phyloP scores from a whole-genome alignment of 2,113 vertebrate species.

The Ivindomyrus marchei region DNA sequence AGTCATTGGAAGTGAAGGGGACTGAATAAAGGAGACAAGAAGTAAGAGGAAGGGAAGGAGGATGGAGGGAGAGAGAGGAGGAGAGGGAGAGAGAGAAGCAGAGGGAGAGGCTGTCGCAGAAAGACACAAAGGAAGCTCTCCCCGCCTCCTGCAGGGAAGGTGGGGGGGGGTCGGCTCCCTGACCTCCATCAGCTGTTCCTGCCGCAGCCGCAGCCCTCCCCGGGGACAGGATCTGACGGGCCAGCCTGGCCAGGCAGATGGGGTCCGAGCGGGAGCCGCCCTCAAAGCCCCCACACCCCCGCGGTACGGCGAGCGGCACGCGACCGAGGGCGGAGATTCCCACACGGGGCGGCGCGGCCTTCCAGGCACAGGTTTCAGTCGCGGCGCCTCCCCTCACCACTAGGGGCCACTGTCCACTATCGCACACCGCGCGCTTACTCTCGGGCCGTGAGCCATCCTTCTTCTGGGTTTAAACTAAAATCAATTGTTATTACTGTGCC shows the following conservation, averaged over 20 bases:
- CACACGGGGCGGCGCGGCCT: background rate
- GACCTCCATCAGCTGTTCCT: slow-evolving; percentile 2
- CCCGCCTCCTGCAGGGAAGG: background rate
- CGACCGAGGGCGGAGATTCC: slow-evolving; percentile 13
- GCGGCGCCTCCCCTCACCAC: slow-evolving; percentile 31
- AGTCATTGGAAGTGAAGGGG: background rate
- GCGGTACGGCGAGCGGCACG: background rate
- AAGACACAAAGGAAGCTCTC: background rate
- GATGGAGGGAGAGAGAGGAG: background rate
- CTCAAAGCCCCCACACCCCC: background rate
- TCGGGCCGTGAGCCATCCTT: slow-evolving; percentile 40
- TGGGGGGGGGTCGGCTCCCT: background rate
- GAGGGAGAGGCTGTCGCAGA: too few species aligned
- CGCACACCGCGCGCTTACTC: background rate
- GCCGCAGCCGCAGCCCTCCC: background rate
- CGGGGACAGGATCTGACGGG: slow-evolving; percentile 11
- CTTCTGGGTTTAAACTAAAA: slow-evolving; percentile 52
- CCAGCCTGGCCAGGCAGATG: background rate
- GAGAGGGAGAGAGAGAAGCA: background rate
- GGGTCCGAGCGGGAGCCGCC: slow-evolving; percentile 10
- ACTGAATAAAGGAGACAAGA: background rate
- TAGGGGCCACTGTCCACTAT: slow-evolving; percentile 58
- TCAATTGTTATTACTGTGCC: slow-evolving; percentile 59
- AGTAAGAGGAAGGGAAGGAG: background rate
- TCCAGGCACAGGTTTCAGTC: background rate